Evolutionary conservation across 2,113 vertebrate genomes (phyloP).

Genomic region (Scomber japonicus): DNA sequence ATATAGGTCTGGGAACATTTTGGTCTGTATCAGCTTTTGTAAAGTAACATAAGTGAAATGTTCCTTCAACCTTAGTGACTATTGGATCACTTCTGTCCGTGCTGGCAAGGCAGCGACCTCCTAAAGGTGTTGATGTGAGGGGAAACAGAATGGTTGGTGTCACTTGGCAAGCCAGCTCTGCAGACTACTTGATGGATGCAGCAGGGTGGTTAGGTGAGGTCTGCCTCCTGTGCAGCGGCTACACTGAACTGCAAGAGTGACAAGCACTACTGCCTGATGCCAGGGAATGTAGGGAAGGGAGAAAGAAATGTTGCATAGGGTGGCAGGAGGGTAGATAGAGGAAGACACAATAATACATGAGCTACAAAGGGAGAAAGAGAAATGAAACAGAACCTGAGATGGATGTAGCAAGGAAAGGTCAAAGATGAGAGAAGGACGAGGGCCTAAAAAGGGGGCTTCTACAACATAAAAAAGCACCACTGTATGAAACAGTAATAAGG

Average conservation of each 20-base stretch:
- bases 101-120: not conserved
- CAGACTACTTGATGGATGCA: conserved; percentile 66
- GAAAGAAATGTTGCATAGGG: conserved; percentile 37
- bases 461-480: conserved; percentile 49
- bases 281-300: conserved; percentile 48
- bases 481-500: conserved; percentile 47
- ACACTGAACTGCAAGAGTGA: conserved; percentile 56
- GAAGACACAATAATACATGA: conserved; percentile 12
- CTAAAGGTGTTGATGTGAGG: conserved; percentile 44
- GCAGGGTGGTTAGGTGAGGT: conserved; percentile 42
- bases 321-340: conserved; percentile 44
- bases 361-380: conserved; percentile 4
- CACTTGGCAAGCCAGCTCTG: conserved; percentile 55
- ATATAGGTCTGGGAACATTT: not conserved
- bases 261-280: conserved; percentile 58
- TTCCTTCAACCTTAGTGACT: not conserved
- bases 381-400: conserved; percentile 34
- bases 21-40: not conserved
- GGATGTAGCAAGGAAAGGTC: conserved; percentile 64
- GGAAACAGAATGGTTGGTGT: conserved; percentile 56
- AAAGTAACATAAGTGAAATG: not conserved
- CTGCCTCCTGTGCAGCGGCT: conserved; percentile 54
- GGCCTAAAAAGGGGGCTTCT: conserved; percentile 13
- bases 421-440: conserved; percentile 42
- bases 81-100: not conserved